Percentiles rank a stretch among this genome's conserved stretches.
Conservation (phyloP, 2,797 vertebrate genomes). For the Rhinophrynus dorsalis region DNA sequence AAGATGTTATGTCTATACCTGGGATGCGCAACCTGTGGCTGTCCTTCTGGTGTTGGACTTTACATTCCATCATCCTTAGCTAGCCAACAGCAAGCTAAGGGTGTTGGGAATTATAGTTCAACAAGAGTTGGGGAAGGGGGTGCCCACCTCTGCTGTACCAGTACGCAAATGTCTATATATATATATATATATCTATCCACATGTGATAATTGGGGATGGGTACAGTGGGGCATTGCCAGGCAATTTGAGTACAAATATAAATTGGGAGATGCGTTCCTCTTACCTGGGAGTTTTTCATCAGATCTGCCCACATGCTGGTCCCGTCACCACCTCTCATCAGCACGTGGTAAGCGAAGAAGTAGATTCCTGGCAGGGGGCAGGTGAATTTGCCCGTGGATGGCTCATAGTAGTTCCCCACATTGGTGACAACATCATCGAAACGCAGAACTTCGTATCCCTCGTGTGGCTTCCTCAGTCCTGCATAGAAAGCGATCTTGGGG, state of each 20-base stretch:
- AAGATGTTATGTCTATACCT: no score
- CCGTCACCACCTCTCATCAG: constrained; percentile 86
- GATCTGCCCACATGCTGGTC: constrained; percentile 88
- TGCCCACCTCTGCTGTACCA: no score
- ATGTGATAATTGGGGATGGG: no score
- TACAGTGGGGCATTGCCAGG: background rate
- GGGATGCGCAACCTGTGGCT: no score
- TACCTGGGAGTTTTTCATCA: constrained; percentile 91
- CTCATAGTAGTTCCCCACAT: constrained; percentile 90
- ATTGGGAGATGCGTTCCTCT: constrained; percentile 33
- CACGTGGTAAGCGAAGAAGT: constrained; percentile 91
- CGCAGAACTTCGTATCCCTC: constrained; percentile 86
- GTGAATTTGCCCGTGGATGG: constrained; percentile 91
- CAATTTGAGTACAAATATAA: background rate
- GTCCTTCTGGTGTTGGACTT: no score
- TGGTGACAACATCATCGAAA: constrained; percentile 91
- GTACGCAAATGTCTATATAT: no score
- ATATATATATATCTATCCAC: no score
- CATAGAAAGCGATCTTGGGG: constrained; percentile 90
- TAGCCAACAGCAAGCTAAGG: no score
- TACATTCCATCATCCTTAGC: no score
- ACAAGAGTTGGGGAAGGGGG: no score
- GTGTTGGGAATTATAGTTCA: no score
- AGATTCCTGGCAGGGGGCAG: constrained; percentile 85
- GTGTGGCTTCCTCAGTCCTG: constrained; percentile 83